phyloP scores from a whole-genome alignment of 2,113 vertebrate genomes.

The Phaethon lepturus region DNA sequence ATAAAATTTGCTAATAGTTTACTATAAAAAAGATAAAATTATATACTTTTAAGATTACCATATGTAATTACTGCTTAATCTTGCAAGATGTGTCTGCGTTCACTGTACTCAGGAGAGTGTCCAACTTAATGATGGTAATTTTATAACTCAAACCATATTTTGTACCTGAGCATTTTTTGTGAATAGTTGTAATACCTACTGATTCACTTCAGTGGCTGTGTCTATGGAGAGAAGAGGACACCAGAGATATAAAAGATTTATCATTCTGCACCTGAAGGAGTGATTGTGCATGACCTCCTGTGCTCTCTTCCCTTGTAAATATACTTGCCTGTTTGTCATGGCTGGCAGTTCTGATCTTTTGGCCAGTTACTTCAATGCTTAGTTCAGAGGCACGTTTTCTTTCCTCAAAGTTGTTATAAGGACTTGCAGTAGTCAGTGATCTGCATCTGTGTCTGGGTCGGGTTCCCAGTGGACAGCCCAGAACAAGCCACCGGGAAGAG shows the following conservation, averaged over 20 bases:
- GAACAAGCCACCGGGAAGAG: neutral
- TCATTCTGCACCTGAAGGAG: neutral
- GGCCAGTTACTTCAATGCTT: neutral
- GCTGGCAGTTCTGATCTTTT: neutral
- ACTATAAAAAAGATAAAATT: neutral
- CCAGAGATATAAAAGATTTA: neutral
- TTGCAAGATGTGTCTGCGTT: neutral
- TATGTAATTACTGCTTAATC: neutral
- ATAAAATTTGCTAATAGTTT: neutral
- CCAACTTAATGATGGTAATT: neutral
- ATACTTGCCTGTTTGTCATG: fast-evolving
- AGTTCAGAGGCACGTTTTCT: neutral
- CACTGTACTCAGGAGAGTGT: neutral
- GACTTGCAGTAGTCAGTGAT: neutral
- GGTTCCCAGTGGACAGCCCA: neutral
- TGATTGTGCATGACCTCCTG: neutral
- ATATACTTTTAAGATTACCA: neutral
- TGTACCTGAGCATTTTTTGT: neutral
- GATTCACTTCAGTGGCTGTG: neutral
- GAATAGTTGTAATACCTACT: neutral
- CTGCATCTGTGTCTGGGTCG: neutral
- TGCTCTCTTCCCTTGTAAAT: neutral
- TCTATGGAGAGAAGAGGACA: neutral
- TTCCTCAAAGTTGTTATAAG: neutral
- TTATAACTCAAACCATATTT: neutral